Evolutionary conservation across 30 jellyfish, hydroid and myxozoan species (phyloP), one percentile per base, ranked within the genome.

Genomic region (Mastigias papua): DNA sequence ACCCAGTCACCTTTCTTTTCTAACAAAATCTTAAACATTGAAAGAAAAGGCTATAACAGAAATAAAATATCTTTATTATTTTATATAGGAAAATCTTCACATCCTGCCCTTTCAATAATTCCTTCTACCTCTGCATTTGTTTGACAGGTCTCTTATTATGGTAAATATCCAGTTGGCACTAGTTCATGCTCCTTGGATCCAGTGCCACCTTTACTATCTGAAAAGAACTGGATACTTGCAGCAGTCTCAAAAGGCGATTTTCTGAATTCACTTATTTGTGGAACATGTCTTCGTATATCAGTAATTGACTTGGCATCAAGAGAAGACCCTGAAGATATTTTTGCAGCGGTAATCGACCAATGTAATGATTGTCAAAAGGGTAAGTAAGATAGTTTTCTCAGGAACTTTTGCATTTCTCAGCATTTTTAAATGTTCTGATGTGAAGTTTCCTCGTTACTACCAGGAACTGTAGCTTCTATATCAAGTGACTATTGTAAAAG

Each of bases 131-230:
- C 19, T 1, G 21, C 26, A 23, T 1, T 10, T 63, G 42, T 15
- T 1, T 82, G 82, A 22, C 64, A 94, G 98, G 58, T 94, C 1
- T 86, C 97, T 23, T 89, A 80, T 88, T 83, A 70, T 73, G 98
- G 98, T 20, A 85, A 84, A 26, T 94, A 94, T 69, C 97, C 98
- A 20, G 81, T 73, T 46, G 98, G 98, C 51, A 72, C 96, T 46
- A 81, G 98, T 34, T 84, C 97, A 23, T 94, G 98, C 51, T 94
- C 84, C 31, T 35, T 94, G 64, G 98, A 94, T 72, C 98, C 98
- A 2, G 63, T 94, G 15, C 98, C 98, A 15, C 97, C 98, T 0
- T 48, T 94, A 21, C 48, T 78, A 61, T 60, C 54, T 19, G 76
- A 62, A 78, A 61, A 34, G 34, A 94, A 95, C 34, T 94, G 98